Conservation (phyloP, 2,888 invertebrate genomes). For the Branchellion lobata region DNA sequence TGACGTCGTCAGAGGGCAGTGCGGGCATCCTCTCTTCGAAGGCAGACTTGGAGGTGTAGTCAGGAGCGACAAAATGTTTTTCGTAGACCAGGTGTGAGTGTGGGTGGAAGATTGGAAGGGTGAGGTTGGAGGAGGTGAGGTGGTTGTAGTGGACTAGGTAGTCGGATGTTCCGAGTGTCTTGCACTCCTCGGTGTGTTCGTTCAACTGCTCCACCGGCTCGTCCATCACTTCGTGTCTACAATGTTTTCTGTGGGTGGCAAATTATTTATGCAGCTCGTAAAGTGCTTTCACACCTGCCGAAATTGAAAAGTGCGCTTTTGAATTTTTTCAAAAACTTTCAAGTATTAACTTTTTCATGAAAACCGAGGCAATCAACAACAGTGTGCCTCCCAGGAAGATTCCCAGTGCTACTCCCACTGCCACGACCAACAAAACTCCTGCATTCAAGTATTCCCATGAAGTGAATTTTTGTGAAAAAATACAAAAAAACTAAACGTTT, state of each 20-base stretch:
- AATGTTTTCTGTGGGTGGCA: slow-evolving; percentile 1
- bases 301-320: too few relatives aligned
- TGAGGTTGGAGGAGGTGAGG: slow-evolving; percentile 9
- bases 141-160: slow-evolving; percentile 8
- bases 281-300: too few relatives aligned
- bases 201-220: neutral
- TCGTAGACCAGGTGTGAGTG: slow-evolving; percentile 16
- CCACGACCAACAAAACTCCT: slow-evolving; percentile 51
- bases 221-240: neutral
- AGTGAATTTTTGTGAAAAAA: too few relatives aligned
- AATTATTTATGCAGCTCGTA: too few relatives aligned
- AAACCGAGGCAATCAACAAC: slow-evolving; percentile 46
- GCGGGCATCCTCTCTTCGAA: neutral
- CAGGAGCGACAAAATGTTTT: slow-evolving; percentile 1
- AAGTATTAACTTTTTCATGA: slow-evolving; percentile 48
- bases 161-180: neutral
- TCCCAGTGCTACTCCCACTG: slow-evolving; percentile 51
- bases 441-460: too few relatives aligned
- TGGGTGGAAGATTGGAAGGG: neutral
- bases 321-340: too few relatives aligned
- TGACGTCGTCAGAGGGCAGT: neutral
- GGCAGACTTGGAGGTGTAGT: neutral
- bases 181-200: slow-evolving; percentile 10
- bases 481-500: too few relatives aligned
- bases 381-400: slow-evolving; percentile 49